Evolutionary conservation across 2,888 invertebrate genomes (phyloP).

Genomic region (Ariolimax columbianus): DNA sequence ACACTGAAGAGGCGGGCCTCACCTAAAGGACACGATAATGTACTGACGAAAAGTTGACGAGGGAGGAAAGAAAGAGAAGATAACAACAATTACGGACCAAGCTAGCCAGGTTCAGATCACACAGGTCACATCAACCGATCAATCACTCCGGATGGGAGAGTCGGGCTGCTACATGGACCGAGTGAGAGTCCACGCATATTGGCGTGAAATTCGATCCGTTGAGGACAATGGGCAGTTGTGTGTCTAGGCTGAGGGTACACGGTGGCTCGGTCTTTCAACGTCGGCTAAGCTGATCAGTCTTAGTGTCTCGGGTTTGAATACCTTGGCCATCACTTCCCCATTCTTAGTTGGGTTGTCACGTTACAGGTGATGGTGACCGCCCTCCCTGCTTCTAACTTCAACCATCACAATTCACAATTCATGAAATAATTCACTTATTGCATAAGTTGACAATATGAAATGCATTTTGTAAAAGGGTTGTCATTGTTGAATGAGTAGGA

Average conservation of each 20-base stretch:
- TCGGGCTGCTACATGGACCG: not conserved
- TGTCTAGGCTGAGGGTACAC: not conserved
- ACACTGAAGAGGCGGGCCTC: no score
- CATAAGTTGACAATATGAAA: no score
- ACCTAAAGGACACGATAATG: no score
- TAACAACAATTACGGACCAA: not conserved
- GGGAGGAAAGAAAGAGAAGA: not conserved
- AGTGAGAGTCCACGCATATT: not conserved
- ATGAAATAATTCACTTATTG: no score
- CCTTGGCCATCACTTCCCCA: conserved; percentile 15
- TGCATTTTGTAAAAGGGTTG: no score
- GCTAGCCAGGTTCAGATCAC: conserved; percentile 16
- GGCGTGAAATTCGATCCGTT: conserved; percentile 4
- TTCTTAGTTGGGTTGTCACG: not conserved
- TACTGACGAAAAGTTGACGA: no score
- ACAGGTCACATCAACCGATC: conserved; percentile 29
- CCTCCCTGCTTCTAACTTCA: no score
- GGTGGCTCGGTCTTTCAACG: not conserved
- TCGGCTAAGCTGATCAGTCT: not conserved
- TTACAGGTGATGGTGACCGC: no score
- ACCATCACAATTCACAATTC: no score
- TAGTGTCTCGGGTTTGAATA: not conserved
- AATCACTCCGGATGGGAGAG: conserved; percentile 35
- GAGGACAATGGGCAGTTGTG: not conserved
- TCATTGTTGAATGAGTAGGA: no score